Evolutionary conservation across 2,888 invertebrate genomes (phyloP), one percentile per base, ranked within the genome.

Genomic region (Cacoxenus indagator): DNA sequence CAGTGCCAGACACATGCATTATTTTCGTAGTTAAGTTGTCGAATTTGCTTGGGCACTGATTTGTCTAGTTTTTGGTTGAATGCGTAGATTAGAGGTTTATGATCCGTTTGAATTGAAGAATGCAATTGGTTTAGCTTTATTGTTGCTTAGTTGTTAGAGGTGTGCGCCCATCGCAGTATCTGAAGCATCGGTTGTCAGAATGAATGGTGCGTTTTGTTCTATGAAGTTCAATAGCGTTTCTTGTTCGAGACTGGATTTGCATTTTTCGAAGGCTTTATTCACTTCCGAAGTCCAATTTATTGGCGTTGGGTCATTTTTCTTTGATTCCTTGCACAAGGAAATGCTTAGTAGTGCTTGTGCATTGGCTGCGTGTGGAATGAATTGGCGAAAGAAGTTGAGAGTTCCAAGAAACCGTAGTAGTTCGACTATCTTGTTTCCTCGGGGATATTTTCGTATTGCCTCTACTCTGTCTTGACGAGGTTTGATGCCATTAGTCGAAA

Each of bases 401-500:
- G 68, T 6, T 24, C 26, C 68, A 31, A 14, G 69, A 29, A 77
- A 78, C 24, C 73, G 51, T 64, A 72, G 64, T 17, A 77, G 48
- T 24, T 76, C 74, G 1, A 59, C 51, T 0, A 77, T 65, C 14
- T 68, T 71, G 19, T 68, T 17, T 1, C 75, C 76, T 11, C 62
- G 45, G 17, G 66, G 48, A 59, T 51, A 78, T 2, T 75, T 62
- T 24, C 19, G 14, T 1, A 77, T 71, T 0, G 69, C 72, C n/a
- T 69, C 26, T 0, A 77, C 69, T 51, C 70, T 68, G 3, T 76
- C 73, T 4, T 17, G 8, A 4, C 65, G 67, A 5, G 73, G 75
- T 14, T 19, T 24, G 3, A 71, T 69, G 14, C 74, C 70, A 24
- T 62, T 9, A 17, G 43, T 1, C 1, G 11, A 71, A 0, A 77